Evolutionary conservation across 2,113 vertebrate species (phyloP).

Genomic region (Prinia subflava): DNA sequence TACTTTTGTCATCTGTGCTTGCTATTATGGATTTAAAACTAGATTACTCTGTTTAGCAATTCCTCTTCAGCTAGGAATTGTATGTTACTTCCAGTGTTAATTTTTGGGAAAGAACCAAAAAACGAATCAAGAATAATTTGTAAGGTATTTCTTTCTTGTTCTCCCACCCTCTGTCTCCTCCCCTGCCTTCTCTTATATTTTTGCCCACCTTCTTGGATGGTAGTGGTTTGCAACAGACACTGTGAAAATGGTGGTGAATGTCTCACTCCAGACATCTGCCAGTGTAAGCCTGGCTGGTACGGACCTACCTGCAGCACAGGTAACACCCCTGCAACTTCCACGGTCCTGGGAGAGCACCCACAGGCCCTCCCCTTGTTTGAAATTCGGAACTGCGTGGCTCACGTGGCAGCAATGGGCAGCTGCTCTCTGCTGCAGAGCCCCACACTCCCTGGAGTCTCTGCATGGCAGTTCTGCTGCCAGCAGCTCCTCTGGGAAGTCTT

Average conservation of each 20-base stretch:
- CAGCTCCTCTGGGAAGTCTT: not conserved
- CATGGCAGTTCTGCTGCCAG: not conserved
- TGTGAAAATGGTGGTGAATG: slow-evolving; percentile 91
- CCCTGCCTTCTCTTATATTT: not conserved
- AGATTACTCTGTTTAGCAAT: not conserved
- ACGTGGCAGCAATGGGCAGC: not conserved
- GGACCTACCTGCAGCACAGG: slow-evolving; percentile 88
- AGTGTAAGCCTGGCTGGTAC: slow-evolving; percentile 82
- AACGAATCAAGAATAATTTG: not conserved
- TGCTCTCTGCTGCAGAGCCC: not conserved
- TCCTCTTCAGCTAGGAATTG: not conserved
- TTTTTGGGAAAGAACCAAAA: not conserved
- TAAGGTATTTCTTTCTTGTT: not conserved
- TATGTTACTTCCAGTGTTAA: not conserved
- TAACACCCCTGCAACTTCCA: slow-evolving; percentile 34
- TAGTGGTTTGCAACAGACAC: slow-evolving; percentile 92
- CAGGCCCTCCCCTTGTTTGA: not conserved
- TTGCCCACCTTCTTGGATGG: not conserved
- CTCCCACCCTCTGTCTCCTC: not conserved
- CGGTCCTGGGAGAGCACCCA: accelerated
- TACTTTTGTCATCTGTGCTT: not conserved
- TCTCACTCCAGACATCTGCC: slow-evolving; percentile 82
- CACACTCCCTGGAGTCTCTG: not conserved
- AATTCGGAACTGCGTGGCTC: not conserved
- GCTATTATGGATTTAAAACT: not conserved